Evolutionary conservation across 2,888 invertebrate genomes (phyloP).

Genomic region (Xylota sylvarum): DNA sequence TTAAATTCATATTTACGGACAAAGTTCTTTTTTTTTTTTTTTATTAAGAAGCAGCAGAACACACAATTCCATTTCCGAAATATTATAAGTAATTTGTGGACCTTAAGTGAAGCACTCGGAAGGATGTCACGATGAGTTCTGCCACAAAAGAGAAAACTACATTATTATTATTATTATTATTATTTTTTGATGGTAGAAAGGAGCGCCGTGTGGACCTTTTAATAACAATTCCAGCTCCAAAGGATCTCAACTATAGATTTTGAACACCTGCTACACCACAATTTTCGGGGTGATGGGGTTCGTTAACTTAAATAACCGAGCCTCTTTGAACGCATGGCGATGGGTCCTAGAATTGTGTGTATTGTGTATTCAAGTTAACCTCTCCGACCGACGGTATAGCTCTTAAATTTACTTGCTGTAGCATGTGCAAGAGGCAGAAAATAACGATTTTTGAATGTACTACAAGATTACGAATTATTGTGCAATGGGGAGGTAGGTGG

Average conservation of each 20-base stretch:
- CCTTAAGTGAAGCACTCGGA: constrained; percentile 9
- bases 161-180: constrained; percentile 19
- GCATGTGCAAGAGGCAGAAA: constrained; percentile 54
- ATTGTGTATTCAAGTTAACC: constrained; percentile 32
- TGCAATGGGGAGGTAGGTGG: background rate
- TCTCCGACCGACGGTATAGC: constrained; percentile 23
- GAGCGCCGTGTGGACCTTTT: constrained; percentile 29
- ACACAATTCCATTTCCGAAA: constrained; percentile 5
- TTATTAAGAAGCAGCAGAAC: background rate
- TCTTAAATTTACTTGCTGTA: constrained; percentile 49
- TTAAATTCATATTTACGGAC: constrained; percentile 21
- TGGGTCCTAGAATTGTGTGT: constrained; percentile 7
- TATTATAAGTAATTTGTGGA: constrained; percentile 17
- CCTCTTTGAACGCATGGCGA: background rate
- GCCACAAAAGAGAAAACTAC: constrained; percentile 19
- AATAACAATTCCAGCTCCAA: constrained; percentile 8
- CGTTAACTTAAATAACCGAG: constrained; percentile 15
- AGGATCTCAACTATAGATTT: constrained; percentile 34
- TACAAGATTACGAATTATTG: constrained; percentile 43
- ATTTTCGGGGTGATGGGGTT: constrained; percentile 19
- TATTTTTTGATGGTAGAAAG: constrained; percentile 10
- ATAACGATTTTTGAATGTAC: constrained; percentile 56
- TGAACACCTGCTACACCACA: constrained; percentile 50
- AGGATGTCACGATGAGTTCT: constrained; percentile 22
- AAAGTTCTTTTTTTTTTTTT: background rate